A percentile compares a stretch with the other conserved stretches of the same genome.
phyloP scores from a whole-genome alignment of 1,140 invertebrate species.

The Maniola jurtina region DNA sequence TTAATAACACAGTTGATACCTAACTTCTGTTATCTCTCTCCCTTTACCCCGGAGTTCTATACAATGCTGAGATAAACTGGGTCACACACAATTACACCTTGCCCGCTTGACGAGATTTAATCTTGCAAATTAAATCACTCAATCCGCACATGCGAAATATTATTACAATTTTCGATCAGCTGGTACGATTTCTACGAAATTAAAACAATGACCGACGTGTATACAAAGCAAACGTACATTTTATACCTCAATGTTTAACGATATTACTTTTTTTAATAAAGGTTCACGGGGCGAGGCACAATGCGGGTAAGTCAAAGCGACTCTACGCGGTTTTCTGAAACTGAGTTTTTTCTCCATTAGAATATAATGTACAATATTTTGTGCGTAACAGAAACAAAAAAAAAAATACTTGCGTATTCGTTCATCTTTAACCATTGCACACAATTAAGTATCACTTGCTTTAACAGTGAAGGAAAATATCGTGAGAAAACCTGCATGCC shows the following conservation, averaged over 20 bases:
- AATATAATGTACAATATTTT: no score
- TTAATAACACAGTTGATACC: neutral
- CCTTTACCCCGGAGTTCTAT: neutral
- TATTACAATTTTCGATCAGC: constrained; percentile 28
- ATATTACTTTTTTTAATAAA: neutral
- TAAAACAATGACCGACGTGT: constrained; percentile 15
- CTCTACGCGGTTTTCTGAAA: no score
- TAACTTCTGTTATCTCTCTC: neutral
- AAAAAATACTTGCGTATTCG: no score
- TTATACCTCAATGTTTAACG: neutral
- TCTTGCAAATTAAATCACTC: constrained; percentile 59
- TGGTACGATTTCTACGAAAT: constrained; percentile 20
- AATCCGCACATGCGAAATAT: constrained; percentile 35
- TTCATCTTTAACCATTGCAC: no score
- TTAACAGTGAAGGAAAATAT: no score
- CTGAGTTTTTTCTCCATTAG: no score
- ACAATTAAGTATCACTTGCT: no score
- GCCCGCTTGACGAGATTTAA: constrained; percentile 48
- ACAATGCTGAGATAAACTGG: constrained; percentile 38
- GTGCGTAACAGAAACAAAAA: no score
- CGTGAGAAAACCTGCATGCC: no score
- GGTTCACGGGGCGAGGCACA: no score
- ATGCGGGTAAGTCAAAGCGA: no score
- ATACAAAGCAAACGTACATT: neutral
- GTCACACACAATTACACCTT: constrained; percentile 54